Percentiles rank a stretch among this genome's conserved stretches.
These are phyloP conservation scores for Drosophila guanche DNA, from an alignment of 1,140 invertebrate genomes.

Conservation along the genomic window DNA sequence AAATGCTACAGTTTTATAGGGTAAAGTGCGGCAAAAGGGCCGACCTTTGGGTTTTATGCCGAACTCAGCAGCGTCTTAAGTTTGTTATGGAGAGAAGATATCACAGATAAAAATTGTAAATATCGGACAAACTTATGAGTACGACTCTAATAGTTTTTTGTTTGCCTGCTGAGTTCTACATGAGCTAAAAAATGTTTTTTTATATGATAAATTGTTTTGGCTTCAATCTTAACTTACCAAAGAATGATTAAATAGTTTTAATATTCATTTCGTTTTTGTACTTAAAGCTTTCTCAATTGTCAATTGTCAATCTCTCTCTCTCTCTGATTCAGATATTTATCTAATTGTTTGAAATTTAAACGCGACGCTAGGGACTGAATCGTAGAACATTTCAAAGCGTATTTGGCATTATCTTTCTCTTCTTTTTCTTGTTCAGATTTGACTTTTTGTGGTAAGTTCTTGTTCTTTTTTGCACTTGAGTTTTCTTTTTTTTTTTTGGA, in stretches of 20 bases:
- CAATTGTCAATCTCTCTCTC: slow-evolving; percentile 10
- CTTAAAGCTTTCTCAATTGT: slow-evolving; percentile 43
- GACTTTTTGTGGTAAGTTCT: slow-evolving; percentile 16
- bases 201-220: slow-evolving; percentile 11
- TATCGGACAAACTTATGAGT: slow-evolving; percentile 2
- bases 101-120: background rate
- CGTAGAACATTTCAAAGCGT: slow-evolving; percentile 28
- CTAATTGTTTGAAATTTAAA: slow-evolving; percentile 19
- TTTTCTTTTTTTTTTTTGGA: slow-evolving; percentile 10
- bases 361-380: slow-evolving; percentile 35
- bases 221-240: slow-evolving; percentile 74
- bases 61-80: slow-evolving; percentile 43
- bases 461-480: slow-evolving; percentile 20
- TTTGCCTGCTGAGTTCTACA: slow-evolving; percentile 30
- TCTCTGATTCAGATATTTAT: slow-evolving; percentile 25
- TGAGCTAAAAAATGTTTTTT: slow-evolving; percentile 14
- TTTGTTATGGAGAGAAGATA: background rate
- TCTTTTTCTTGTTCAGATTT: slow-evolving; percentile 41
- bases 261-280: slow-evolving; percentile 31
- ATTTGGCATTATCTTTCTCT: slow-evolving; percentile 26
- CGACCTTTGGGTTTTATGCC: slow-evolving; percentile 36
- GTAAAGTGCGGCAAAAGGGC: slow-evolving; percentile 54
- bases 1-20: slow-evolving; percentile 71
- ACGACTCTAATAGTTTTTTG: background rate
- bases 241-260: slow-evolving; percentile 37